phyloP scores from a whole-genome alignment of 2,888 invertebrate genomes.

The Cheiracanthium punctorium region DNA sequence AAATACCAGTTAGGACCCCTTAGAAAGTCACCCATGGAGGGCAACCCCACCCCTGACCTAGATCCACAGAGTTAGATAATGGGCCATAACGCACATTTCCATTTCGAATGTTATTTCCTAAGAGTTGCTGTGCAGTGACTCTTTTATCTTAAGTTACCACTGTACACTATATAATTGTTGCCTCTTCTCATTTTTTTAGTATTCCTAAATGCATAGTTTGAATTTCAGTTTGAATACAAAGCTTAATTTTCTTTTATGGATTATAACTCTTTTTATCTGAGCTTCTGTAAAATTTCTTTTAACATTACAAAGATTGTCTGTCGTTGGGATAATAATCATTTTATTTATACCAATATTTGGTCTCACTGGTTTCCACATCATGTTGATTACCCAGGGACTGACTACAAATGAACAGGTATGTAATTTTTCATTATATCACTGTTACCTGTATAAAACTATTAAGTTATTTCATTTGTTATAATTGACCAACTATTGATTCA shows the following conservation, averaged over 20 bases:
- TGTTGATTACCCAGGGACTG: conserved; percentile 94
- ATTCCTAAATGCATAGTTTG: background rate
- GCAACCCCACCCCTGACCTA: too few species aligned
- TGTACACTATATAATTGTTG: too few species aligned
- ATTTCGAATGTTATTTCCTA: too few species aligned
- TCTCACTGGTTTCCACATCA: conserved; percentile 97
- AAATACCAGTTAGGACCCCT: too few species aligned
- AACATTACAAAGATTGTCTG: conserved; percentile 73
- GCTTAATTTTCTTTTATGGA: conserved; percentile 6
- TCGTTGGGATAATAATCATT: conserved; percentile 93
- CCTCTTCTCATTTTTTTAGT: background rate
- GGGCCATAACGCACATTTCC: too few species aligned
- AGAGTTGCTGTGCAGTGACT: too few species aligned
- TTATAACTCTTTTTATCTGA: background rate
- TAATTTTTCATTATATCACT: conserved; percentile 7
- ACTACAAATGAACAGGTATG: conserved; percentile 97
- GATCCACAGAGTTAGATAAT: too few species aligned
- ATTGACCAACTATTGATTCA: too few species aligned
- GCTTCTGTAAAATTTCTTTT: conserved; percentile 25
- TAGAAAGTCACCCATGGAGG: too few species aligned
- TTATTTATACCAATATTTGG: conserved; percentile 98
- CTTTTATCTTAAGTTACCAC: too few species aligned
- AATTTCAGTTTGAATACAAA: background rate
- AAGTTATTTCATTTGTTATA: too few species aligned
- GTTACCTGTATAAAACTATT: too few species aligned